These are phyloP conservation scores for Carposina sasakii DNA, from an alignment of 1,140 invertebrate species.

Conservation along the genomic window DNA sequence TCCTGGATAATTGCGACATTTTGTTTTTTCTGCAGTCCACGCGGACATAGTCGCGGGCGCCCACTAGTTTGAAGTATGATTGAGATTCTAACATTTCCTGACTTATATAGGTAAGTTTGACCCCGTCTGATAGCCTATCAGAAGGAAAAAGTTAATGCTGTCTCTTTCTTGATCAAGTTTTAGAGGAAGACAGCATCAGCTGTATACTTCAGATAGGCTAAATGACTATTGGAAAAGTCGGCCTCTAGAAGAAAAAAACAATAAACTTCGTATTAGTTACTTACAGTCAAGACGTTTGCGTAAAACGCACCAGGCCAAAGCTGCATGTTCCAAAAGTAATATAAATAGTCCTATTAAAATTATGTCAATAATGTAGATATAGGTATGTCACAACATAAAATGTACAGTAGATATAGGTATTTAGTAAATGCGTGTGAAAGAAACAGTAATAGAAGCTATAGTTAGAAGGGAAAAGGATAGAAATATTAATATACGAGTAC, in stretches of 20 bases:
- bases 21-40: too few relatives aligned
- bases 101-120: too few relatives aligned
- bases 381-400: constrained; percentile 2
- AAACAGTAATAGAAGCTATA: not conserved
- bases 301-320: constrained; percentile 91
- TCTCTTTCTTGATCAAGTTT: too few relatives aligned
- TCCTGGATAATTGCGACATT: too few relatives aligned
- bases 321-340: constrained; percentile 76
- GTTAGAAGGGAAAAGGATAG: not conserved
- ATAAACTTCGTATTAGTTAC: constrained; percentile 59
- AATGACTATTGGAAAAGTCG: too few relatives aligned
- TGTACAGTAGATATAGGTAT: not conserved
- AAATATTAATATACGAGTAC: not conserved
- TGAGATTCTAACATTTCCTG: too few relatives aligned
- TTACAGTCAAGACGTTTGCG: constrained; percentile 92
- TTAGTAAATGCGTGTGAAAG: not conserved
- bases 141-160: too few relatives aligned
- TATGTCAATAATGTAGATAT: not conserved
- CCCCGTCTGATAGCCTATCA: too few relatives aligned
- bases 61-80: too few relatives aligned
- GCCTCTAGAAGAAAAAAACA: constrained; percentile 2
- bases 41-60: too few relatives aligned
- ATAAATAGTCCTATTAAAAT: not conserved
- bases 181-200: too few relatives aligned
- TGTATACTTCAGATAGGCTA: too few relatives aligned